Base-by-base conservation (phyloP, 2,888 invertebrate genomes). In the Maniola hyperantus region DNA sequence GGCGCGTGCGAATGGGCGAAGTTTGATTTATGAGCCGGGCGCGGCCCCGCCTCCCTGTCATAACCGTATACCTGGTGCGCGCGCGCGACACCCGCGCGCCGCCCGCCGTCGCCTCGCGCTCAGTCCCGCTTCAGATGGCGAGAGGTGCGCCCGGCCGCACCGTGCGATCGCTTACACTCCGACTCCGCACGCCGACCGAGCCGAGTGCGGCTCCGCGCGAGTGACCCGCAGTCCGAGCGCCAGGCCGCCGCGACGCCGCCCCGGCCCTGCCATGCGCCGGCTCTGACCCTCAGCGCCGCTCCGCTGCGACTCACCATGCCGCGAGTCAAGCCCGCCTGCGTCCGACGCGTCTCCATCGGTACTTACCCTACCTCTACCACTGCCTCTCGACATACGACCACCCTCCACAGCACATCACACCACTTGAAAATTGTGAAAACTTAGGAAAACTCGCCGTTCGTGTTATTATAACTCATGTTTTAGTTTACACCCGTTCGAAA, bases 1-100 rank as follows among this genome's bases (percentile, higher is more conserved):
- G 91, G 91, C 94, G 94, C 94, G 94, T 94, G 94, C 93, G 92
- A 92, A 93, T 91, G 92, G 92, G 89, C 91, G 89, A 92, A 91
- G 94, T 94, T 94, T 94, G 94, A 94, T 94, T 94, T 94, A 94
- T 94, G 94, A 94, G 93, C 89, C 88, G 84, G 85, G 89, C 89
- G 87, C 88, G 93, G 92, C 93, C 84, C 94, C 94, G 94, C 94
- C 94, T 84, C 93, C 93, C 93, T 94, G 94, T 94, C 94, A 94
- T 95, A 95, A 94, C 94, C 93, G 93, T 84, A 84, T 90, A 91
- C 89, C 92, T 91, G 93, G 93, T 93, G 94, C 93, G 94, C 94
- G 94, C 93, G 92, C 91, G 92, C 88, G 88, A 83, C 75, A 71
- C 72, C 74, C 74, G 74, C 73, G 77, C 73, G 81, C 70, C 67